Conservation (phyloP, 2,888 invertebrate species). For the Sesia bembeciformis region DNA sequence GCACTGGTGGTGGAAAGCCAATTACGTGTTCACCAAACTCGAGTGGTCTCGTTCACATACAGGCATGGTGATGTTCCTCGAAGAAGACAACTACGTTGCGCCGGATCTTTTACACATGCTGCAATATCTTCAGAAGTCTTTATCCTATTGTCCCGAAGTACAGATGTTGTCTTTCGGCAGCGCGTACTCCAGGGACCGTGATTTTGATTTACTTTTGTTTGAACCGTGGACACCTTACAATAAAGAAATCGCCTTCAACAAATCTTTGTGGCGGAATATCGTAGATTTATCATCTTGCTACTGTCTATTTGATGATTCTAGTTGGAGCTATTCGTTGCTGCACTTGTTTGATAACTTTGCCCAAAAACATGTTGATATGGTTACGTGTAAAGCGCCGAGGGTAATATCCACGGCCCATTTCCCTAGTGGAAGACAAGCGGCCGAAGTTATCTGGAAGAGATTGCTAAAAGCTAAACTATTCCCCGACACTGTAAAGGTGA, state of each 20-base stretch:
- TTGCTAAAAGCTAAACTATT: constrained; percentile 11
- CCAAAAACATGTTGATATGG: constrained; percentile 19
- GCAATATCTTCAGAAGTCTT: constrained; percentile 15
- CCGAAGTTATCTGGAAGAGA: neutral
- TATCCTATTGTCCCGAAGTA: constrained; percentile 18
- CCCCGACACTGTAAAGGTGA: constrained; percentile 21
- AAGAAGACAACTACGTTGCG: constrained; percentile 31
- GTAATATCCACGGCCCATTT: constrained; percentile 20
- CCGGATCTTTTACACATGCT: constrained; percentile 34
- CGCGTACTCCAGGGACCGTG: constrained; percentile 11
- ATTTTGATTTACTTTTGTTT: constrained; percentile 21
- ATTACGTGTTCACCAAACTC: constrained; percentile 24
- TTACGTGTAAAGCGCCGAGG: constrained; percentile 23
- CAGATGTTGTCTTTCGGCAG: constrained; percentile 30
- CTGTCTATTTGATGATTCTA: constrained; percentile 33
- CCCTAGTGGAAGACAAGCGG: constrained; percentile 7
- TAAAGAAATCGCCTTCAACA: constrained; percentile 34
- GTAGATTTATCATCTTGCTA: constrained; percentile 13
- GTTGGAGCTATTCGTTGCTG: constrained; percentile 39
- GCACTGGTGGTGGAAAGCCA: constrained; percentile 48
- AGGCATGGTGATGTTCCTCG: constrained; percentile 29
- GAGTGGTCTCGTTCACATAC: constrained; percentile 15
- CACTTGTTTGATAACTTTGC: constrained; percentile 18
- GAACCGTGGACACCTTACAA: constrained; percentile 33
- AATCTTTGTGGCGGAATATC: constrained; percentile 27